Evolutionary conservation across 2,888 invertebrate species (phyloP).

Genomic region (Tipula lateralis): DNA sequence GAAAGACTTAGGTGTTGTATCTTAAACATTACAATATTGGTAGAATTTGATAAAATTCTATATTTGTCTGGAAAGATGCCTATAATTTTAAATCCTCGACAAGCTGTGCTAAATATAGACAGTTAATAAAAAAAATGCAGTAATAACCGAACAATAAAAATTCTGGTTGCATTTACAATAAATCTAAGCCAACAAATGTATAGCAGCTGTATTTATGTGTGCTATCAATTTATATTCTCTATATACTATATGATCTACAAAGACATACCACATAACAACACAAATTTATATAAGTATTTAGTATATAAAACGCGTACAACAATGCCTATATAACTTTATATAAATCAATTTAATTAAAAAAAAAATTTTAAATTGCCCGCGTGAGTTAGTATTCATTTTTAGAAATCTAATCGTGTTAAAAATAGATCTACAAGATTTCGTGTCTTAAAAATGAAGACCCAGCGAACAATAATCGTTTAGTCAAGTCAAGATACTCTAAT

Average conservation of each 20-base stretch:
- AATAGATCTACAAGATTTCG: not conserved
- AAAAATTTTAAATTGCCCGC: not conserved
- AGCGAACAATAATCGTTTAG: not conserved
- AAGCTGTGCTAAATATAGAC: not conserved
- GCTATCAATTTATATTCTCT: not conserved
- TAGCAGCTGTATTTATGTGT: not conserved
- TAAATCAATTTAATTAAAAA: not conserved
- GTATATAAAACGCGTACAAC: not conserved
- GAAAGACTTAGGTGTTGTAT: too few relatives aligned
- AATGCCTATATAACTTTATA: not conserved
- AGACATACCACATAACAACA: not conserved
- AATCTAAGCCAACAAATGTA: not conserved
- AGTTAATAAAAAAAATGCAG: not conserved
- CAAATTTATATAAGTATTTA: too few relatives aligned
- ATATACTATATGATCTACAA: not conserved
- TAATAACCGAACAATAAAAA: not conserved
- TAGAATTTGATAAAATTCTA: not conserved
- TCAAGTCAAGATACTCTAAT: not conserved
- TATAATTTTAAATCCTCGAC: not conserved
- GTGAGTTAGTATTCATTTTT: not conserved
- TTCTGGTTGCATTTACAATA: not conserved
- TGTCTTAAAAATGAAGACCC: not conserved
- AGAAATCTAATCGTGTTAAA: not conserved
- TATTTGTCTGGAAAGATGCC: not conserved
- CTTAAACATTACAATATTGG: too few relatives aligned